Evolutionary conservation across 30 jellyfish, hydroid and myxozoan genomes (phyloP), one percentile per base, ranked within the genome.

Genomic region (Sanderia malayensis): DNA sequence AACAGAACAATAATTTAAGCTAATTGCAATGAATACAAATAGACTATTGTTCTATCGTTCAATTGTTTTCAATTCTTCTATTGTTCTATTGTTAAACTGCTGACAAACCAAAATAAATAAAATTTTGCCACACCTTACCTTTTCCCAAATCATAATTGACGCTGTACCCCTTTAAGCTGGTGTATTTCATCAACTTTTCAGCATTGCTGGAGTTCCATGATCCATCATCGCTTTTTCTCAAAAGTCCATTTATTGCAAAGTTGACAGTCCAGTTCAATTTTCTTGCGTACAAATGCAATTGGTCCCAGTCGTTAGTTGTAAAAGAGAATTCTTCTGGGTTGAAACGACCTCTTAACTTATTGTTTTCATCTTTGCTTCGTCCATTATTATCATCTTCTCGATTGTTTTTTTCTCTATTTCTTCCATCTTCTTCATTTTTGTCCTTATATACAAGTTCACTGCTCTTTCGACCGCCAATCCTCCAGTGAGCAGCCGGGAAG

Each of bases 191-290:
- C 25, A 79, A 45, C 34, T 63, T 44, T 8, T 33, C 74, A 0
- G 86, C 86, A 55, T 80, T 70, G 33, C 59, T 20, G 0, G 94
- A 71, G 61, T 81, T 83, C 86, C 86, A 81, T 9, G 61, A n/a
- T 0, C 94, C 94, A 69, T 81, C 86, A 13, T 20, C 18, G 0
- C 29, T 62, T n/a, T n/a, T n/a, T 21, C 74, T 62, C 57, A 62
- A 62, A 44, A 62, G 74, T 27, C 74, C 74, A 62, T 62, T 62
- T 53, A 62, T 62, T 17, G 74, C 22, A 62, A 62, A 62, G 28
- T 62, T 25, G 10, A 62, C 74, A 0, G 74, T 62, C 74, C 74
- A 62, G 74, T 62, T 62, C 3, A 25, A 25, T 62, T 62, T 62
- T 3, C 74, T 31, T 22, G 74, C 74, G 29, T 23, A 62, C 52